Conservation (phyloP, 2,113 vertebrate genomes). For the Astur gentilis region DNA sequence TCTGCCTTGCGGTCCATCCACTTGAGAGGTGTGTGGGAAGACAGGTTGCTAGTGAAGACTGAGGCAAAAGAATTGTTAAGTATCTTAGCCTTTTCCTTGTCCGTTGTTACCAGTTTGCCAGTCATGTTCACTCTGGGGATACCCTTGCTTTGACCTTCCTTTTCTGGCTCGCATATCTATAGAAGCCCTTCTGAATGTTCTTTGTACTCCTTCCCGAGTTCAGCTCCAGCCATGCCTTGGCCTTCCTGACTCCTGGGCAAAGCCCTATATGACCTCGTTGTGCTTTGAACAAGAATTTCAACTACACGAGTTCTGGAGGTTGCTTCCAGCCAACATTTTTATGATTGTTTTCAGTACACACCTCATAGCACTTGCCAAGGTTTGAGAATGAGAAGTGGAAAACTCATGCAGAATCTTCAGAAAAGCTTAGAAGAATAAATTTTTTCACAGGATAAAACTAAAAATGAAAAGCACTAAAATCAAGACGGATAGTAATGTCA, state of each 20-base stretch:
- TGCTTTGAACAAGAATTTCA: not conserved
- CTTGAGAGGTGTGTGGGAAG: no score
- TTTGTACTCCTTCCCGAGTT: not conserved
- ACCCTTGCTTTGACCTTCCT: not conserved
- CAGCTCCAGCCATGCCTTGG: not conserved
- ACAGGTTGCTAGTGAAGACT: no score
- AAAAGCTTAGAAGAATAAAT: not conserved
- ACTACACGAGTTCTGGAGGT: not conserved
- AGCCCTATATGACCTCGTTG: not conserved
- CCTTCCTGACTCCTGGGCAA: not conserved
- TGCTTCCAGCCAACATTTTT: not conserved
- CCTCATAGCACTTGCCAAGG: not conserved
- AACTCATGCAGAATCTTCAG: not conserved
- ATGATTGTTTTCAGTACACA: not conserved
- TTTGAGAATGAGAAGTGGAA: not conserved
- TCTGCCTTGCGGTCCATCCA: no score
- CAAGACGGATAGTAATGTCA: not conserved
- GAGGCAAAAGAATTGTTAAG: no score
- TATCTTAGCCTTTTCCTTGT: no score
- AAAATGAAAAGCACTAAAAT: not conserved
- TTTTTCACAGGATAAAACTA: not conserved
- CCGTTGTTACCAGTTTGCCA: not conserved
- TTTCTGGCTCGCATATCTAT: not conserved
- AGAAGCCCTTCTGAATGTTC: not conserved
- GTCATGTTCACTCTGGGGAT: rapidly evolving